Percentiles rank a stretch among this genome's conserved stretches.
Conservation (phyloP, 1,140 invertebrate species). For the Drosophila ficusphila region DNA sequence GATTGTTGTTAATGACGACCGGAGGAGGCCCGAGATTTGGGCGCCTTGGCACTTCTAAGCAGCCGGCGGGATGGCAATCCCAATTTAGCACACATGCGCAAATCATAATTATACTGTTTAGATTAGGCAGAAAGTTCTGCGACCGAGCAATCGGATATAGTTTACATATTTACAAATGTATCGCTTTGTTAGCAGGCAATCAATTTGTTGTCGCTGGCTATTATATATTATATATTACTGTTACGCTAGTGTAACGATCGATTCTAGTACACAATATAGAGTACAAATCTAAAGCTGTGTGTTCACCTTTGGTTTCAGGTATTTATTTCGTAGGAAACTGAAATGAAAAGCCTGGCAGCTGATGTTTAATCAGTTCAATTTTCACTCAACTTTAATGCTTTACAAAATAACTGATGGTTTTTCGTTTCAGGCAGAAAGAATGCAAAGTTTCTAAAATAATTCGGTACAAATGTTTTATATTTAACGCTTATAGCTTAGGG, state of each 20-base stretch:
- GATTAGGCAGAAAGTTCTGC: background rate
- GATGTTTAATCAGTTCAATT: background rate
- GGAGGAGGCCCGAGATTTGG: background rate
- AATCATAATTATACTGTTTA: conserved; percentile 9
- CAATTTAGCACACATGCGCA: background rate
- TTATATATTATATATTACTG: conserved; percentile 35
- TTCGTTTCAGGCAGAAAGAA: background rate
- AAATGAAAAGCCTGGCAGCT: too few relatives aligned
- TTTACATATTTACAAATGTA: conserved; percentile 29
- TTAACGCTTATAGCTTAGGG: conserved; percentile 15
- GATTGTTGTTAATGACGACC: background rate
- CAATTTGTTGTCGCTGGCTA: conserved; percentile 17
- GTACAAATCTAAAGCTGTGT: conserved; percentile 19
- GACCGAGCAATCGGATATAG: conserved; percentile 7
- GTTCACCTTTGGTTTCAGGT: background rate
- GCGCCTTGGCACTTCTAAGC: background rate
- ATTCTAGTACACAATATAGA: conserved; percentile 43
- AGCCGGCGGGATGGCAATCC: background rate
- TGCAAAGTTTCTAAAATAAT: background rate
- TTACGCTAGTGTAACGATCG: conserved; percentile 32
- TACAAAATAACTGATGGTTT: background rate
- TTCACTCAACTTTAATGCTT: conserved; percentile 7
- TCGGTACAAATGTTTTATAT: conserved; percentile 16
- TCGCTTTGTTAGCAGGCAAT: conserved; percentile 18
- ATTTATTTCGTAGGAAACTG: too few relatives aligned